Percentiles rank a stretch among this genome's conserved stretches.
These are phyloP conservation scores for Callospermophilus lateralis DNA, from an alignment of 2,113 vertebrate genomes.

Conservation along the genomic window DNA sequence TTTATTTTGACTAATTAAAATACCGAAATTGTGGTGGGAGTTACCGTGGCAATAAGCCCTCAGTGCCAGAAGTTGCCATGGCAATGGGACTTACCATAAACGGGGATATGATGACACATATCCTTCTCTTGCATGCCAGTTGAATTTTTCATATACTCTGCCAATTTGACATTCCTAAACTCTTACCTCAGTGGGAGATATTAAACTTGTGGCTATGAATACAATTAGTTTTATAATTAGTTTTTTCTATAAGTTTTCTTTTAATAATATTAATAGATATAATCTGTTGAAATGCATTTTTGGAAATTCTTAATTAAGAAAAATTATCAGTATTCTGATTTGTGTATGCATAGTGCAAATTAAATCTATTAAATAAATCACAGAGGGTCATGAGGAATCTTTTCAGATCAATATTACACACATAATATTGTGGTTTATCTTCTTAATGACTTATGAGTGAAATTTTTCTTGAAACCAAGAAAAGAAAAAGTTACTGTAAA, in stretches of 20 bases:
- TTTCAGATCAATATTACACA: background rate
- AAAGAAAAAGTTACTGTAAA: background rate
- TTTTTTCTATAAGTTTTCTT: background rate
- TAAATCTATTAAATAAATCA: background rate
- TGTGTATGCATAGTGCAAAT: background rate
- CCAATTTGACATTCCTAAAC: no score
- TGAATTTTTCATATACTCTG: no score
- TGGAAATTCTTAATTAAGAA: background rate
- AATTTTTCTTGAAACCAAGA: background rate
- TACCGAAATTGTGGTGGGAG: no score
- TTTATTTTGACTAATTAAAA: no score
- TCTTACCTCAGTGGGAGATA: background rate
- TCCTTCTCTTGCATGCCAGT: no score
- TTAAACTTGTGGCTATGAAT: background rate
- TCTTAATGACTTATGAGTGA: background rate
- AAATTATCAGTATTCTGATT: background rate
- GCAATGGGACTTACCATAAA: no score
- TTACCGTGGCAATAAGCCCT: no score
- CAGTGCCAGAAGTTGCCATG: no score
- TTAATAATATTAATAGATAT: constrained; percentile 2
- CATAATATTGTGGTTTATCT: background rate
- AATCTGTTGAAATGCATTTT: background rate
- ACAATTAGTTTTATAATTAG: background rate
- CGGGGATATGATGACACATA: no score
- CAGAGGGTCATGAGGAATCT: background rate